Percentiles rank a stretch among this genome's conserved stretches.
Conservation (phyloP, 2,113 vertebrate genomes). For the Pedetes capensis region DNA sequence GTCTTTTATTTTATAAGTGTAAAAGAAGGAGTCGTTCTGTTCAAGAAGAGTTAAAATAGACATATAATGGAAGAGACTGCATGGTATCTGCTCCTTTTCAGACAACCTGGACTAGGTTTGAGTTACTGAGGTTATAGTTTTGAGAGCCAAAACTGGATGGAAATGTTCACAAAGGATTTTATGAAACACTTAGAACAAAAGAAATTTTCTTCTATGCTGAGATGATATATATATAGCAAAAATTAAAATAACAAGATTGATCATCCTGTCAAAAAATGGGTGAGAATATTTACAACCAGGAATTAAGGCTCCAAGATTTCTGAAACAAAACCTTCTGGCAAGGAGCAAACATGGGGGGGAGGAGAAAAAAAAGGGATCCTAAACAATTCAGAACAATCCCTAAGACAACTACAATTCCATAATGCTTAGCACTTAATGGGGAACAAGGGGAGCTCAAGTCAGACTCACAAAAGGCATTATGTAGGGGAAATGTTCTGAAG, state of each 20-base stretch:
- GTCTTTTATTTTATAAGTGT: neutral
- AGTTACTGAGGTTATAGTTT: neutral
- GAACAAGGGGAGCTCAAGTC: neutral
- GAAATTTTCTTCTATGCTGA: neutral
- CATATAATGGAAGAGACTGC: neutral
- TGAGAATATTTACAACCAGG: neutral
- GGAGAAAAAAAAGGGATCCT: neutral
- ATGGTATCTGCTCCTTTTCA: neutral
- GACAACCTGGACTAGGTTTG: neutral
- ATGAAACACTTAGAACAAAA: constrained; percentile 12
- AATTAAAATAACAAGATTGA: neutral
- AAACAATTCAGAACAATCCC: neutral
- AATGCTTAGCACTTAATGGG: neutral
- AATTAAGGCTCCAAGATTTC: neutral
- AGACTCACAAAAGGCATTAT: neutral
- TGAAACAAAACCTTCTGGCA: neutral
- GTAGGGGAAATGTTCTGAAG: neutral
- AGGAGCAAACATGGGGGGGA: neutral
- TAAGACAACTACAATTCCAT: neutral
- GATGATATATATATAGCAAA: neutral
- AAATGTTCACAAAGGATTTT: neutral
- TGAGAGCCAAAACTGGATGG: neutral
- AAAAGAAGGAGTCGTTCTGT: neutral
- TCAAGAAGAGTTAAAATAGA: neutral
- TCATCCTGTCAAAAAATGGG: neutral